Conservation (phyloP, 2,888 invertebrate species). For the Melinaea marsaeus region DNA sequence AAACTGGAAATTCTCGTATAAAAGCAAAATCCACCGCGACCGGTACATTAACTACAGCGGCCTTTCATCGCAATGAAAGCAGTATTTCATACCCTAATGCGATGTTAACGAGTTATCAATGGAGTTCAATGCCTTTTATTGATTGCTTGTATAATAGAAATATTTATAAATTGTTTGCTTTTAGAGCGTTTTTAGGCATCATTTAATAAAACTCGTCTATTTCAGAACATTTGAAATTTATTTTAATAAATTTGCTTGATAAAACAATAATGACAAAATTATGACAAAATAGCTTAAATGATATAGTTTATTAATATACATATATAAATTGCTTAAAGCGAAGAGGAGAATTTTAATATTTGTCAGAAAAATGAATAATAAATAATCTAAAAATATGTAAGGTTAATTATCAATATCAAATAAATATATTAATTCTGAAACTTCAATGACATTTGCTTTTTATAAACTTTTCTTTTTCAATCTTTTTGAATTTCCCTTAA, state of each 20-base stretch:
- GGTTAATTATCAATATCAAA: too few relatives aligned
- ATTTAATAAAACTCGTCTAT: neutral
- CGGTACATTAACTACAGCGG: constrained; percentile 25
- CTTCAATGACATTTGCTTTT: too few relatives aligned
- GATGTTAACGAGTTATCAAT: constrained; percentile 46
- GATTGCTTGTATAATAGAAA: constrained; percentile 5
- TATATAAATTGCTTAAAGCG: too few relatives aligned
- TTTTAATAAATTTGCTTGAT: neutral
- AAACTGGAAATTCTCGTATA: constrained; percentile 26
- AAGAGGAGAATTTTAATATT: too few relatives aligned
- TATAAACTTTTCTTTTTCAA: too few relatives aligned
- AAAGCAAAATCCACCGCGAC: constrained; percentile 32
- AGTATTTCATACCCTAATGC: constrained; percentile 44
- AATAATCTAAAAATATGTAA: too few relatives aligned
- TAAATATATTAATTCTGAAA: too few relatives aligned
- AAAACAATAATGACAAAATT: neutral
- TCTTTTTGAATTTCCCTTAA: too few relatives aligned
- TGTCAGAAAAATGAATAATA: too few relatives aligned
- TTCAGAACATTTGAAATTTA: too few relatives aligned
- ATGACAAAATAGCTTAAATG: too few relatives aligned
- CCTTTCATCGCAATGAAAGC: constrained; percentile 42
- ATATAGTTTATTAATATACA: too few relatives aligned
- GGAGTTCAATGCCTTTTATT: constrained; percentile 37
- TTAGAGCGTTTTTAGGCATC: neutral
- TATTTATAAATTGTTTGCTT: neutral